Evolutionary conservation across 2,113 vertebrate species (phyloP).

Genomic region (Anseranas semipalmata): DNA sequence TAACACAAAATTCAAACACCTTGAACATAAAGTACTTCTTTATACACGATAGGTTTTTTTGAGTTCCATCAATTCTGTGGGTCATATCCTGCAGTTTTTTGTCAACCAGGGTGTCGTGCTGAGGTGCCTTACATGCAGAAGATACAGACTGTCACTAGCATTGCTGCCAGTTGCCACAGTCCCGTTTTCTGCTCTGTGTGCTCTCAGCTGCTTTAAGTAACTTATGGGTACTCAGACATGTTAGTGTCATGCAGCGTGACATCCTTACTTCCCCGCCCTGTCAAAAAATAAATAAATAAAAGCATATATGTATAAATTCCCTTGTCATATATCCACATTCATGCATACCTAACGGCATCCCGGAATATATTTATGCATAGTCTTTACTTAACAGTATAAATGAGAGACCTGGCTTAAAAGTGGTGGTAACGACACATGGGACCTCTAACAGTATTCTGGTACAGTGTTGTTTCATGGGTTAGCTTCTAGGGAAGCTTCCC

Average conservation of each 20-base stretch:
- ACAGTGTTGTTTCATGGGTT: neutral
- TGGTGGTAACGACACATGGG: neutral
- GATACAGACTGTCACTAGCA: neutral
- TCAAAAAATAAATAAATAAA: neutral
- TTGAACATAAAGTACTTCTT: neutral
- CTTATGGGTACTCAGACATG: neutral
- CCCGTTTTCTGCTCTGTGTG: neutral
- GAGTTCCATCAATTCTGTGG: neutral
- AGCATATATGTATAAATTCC: neutral
- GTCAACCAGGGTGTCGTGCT: neutral
- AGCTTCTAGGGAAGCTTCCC: neutral
- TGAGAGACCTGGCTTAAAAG: neutral
- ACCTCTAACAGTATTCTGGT: neutral
- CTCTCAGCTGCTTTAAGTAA: neutral
- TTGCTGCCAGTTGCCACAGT: neutral
- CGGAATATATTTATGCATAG: neutral
- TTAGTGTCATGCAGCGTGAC: neutral
- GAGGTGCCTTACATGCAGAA: neutral
- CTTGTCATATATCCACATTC: neutral
- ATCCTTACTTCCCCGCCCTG: neutral
- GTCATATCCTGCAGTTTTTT: neutral
- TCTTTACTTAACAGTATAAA: neutral
- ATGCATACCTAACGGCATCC: neutral
- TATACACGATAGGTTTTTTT: neutral
- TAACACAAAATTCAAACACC: neutral